These are phyloP conservation scores for Anas acuta DNA, from an alignment of 2,797 vertebrate genomes.

Conservation along the genomic window DNA sequence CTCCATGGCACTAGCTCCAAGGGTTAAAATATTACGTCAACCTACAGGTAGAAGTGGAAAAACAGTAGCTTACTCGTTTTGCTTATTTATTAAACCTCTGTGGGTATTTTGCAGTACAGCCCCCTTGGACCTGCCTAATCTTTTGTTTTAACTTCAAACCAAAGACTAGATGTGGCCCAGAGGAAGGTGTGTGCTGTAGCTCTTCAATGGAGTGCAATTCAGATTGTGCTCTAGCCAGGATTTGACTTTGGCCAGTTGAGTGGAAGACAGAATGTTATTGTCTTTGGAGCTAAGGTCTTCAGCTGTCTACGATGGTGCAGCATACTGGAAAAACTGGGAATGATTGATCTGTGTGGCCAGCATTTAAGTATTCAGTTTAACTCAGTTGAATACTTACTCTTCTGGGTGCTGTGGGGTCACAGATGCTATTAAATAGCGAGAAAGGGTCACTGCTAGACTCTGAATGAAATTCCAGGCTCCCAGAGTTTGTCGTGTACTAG, in stretches of 20 bases:
- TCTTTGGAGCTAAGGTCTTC: slow-evolving; percentile 25
- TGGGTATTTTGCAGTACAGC: neutral
- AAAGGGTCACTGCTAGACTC: neutral
- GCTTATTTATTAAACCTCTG: neutral
- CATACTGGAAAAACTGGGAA: neutral
- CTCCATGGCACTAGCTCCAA: neutral
- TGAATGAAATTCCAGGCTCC: slow-evolving; percentile 14
- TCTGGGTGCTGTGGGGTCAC: slow-evolving; percentile 2
- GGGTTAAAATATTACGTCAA: neutral
- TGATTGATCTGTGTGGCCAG: neutral
- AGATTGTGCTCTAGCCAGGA: neutral
- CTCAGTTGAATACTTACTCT: neutral
- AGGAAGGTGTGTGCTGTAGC: neutral
- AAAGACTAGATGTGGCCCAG: neutral
- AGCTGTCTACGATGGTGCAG: neutral
- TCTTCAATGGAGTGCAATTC: neutral
- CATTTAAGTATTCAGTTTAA: slow-evolving; percentile 19
- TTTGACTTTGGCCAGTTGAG: neutral
- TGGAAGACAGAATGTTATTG: neutral
- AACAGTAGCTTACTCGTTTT: neutral
- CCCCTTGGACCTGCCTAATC: neutral
- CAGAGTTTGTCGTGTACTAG: neutral
- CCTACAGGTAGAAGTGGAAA: neutral
- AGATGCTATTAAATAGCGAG: neutral
- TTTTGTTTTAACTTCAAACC: neutral